A percentile compares a stretch with the other conserved stretches of the same genome.
phyloP scores from a whole-genome alignment of 2,888 invertebrate species.

The Nomada ferruginata region DNA sequence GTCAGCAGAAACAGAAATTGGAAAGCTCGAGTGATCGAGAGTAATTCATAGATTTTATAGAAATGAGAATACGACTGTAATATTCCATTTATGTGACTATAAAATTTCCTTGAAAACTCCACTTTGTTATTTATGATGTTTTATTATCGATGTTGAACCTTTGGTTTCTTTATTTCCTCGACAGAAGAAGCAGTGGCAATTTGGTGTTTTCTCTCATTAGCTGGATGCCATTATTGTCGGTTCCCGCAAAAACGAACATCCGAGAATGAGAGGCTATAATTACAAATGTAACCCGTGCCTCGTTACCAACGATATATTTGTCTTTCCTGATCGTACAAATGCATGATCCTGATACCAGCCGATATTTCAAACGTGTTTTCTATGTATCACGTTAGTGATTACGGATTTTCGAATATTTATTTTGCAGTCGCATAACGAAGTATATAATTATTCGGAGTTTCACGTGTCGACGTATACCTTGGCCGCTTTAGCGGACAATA shows the following conservation, averaged over 20 bases:
- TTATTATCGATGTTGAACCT: slow-evolving; percentile 34
- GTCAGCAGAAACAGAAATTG: not conserved
- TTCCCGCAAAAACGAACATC: slow-evolving; percentile 28
- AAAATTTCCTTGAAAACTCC: not conserved
- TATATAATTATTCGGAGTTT: slow-evolving; percentile 15
- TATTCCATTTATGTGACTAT: too few species aligned
- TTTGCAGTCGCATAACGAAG: not conserved
- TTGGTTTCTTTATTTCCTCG: not conserved
- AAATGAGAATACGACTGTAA: too few species aligned
- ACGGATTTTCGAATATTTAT: slow-evolving; percentile 34
- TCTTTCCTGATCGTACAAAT: slow-evolving; percentile 34
- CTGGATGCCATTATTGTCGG: slow-evolving; percentile 60
- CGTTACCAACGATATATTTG: slow-evolving; percentile 64
- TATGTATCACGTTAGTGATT: slow-evolving; percentile 17
- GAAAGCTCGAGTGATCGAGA: not conserved
- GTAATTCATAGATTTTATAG: too few species aligned
- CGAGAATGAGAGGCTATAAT: slow-evolving; percentile 59
- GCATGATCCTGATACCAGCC: slow-evolving; percentile 45
- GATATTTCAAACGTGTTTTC: slow-evolving; percentile 47
- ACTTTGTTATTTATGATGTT: not conserved
- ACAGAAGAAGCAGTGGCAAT: slow-evolving; percentile 42
- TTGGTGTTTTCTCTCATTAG: slow-evolving; percentile 67
- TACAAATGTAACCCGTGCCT: slow-evolving; percentile 59
- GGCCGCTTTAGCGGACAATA: too few species aligned
- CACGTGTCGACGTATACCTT: not conserved